A percentile compares a stretch with the other conserved stretches of the same genome.
Evolutionary conservation across 2,113 vertebrate genomes (phyloP).

Genomic region (Laticauda laticaudata): DNA sequence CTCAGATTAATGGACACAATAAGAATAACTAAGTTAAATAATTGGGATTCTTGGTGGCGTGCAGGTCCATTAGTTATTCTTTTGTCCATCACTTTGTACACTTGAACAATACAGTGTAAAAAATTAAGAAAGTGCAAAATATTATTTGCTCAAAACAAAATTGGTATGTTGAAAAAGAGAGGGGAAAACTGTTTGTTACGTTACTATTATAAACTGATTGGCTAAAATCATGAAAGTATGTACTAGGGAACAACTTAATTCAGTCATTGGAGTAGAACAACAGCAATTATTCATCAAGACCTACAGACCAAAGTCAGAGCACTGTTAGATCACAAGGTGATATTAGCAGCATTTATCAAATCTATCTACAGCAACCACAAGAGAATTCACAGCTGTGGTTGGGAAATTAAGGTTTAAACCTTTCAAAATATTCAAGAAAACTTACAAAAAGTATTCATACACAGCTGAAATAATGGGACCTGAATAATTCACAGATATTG

Average conservation of each 20-base stretch:
- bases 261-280: constrained; percentile 80
- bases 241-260: constrained; percentile 69
- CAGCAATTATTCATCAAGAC: constrained; percentile 80
- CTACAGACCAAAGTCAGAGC: constrained; percentile 77
- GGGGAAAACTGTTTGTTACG: not conserved
- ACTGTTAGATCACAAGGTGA: constrained; percentile 84
- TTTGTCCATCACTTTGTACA: not conserved
- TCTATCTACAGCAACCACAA: constrained; percentile 76
- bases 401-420: constrained; percentile 77
- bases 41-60: not conserved
- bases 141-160: constrained; percentile 37
- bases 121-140: constrained; percentile 15
- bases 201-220: constrained; percentile 42
- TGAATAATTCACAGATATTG: rapidly evolving
- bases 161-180: constrained; percentile 20
- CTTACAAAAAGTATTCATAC: constrained; percentile 48
- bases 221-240: constrained; percentile 47
- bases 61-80: not conserved
- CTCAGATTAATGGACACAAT: not conserved
- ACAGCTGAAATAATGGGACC: constrained; percentile 49
- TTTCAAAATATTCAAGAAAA: constrained; percentile 18
- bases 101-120: constrained; percentile 6
- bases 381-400: constrained; percentile 84
- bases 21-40: not conserved
- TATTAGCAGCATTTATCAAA: constrained; percentile 89